Evolutionary conservation across 2,888 invertebrate species (phyloP), one percentile per base, ranked within the genome.

Genomic region (Heteromurus nitidus): DNA sequence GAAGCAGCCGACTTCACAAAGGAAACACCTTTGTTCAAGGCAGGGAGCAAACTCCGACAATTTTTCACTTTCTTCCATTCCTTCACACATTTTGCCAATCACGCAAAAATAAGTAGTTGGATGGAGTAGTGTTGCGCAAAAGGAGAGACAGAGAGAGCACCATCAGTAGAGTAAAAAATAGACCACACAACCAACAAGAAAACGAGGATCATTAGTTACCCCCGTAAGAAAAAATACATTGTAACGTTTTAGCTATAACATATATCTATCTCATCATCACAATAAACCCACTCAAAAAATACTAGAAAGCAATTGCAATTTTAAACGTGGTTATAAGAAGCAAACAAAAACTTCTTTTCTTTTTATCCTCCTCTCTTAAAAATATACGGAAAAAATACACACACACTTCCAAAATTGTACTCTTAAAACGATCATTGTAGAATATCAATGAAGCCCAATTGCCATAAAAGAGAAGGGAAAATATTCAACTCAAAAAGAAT

Each of bases 61-160:
- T 83, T 85, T 82, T 86, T 86, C 79, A 83, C 77, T 73, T 85
- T 86, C 80, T 86, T 86, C 86, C 86, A 86, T 79, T 86, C 86
- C 86, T 86, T 67, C 70, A 64, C 76, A 60, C 20, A 20, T 1
- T 3, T 22, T 47, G 55, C 36, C 64, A 80, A 74, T 80, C 74
- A 80, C 80, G 80, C 74, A 68, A 74, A 73, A n/a, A n/a, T n/a
- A n/a, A n/a, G n/a, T n/a, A n/a, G n/a, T n/a, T n/a, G n/a, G 62
- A 60, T 58, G 58, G 30, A 68, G 58, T 55, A 30, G 44, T 28
- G 44, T 60, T n/a, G n/a, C n/a, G 22, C 31, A n/a, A n/a, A n/a
- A n/a, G n/a, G 55, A n/a, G 62, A 62, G 50, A 24, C 22, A 67
- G 24, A 65, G 44, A 47, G 24, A 70, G 70, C 65, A 72, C 65